Conservation (phyloP, 1,140 invertebrate genomes). For the Bombus pascuorum region DNA sequence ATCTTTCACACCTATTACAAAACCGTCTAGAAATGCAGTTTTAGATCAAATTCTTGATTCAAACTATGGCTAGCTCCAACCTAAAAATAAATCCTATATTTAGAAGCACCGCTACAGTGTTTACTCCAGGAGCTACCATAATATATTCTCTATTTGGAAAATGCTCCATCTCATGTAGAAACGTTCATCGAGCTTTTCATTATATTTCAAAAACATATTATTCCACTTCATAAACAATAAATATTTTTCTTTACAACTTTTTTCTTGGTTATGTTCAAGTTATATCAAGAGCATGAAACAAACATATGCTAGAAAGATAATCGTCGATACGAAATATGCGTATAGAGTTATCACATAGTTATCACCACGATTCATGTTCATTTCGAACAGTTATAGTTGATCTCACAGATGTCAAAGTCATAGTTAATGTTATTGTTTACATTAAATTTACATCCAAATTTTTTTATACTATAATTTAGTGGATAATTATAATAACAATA, state of each 20-base stretch:
- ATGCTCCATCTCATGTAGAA: constrained; percentile 43
- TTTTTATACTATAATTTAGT: background rate
- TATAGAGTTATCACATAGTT: background rate
- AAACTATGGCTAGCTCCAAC: constrained; percentile 73
- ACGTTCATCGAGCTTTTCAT: constrained; percentile 18
- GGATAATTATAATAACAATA: background rate
- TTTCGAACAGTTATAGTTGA: background rate
- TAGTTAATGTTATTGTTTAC: constrained; percentile 8
- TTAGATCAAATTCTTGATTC: constrained; percentile 64
- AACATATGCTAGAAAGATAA: constrained; percentile 19
- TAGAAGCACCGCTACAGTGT: constrained; percentile 62
- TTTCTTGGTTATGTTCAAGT: constrained; percentile 59
- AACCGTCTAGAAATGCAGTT: constrained; percentile 68
- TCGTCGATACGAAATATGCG: background rate
- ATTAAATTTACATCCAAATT: background rate
- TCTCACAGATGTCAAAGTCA: background rate
- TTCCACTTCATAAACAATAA: constrained; percentile 60
- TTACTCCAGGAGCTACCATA: constrained; percentile 55
- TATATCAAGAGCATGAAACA: constrained; percentile 45
- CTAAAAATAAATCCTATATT: constrained; percentile 80
- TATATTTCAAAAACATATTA: constrained; percentile 41
- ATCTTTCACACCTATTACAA: constrained; percentile 55
- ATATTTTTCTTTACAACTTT: constrained; percentile 59
- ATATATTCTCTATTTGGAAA: constrained; percentile 51
- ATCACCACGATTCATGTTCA: background rate